Evolutionary conservation across 2,113 vertebrate genomes (phyloP), one percentile per base, ranked within the genome.

Genomic region (Serranochromis macrocephalus): DNA sequence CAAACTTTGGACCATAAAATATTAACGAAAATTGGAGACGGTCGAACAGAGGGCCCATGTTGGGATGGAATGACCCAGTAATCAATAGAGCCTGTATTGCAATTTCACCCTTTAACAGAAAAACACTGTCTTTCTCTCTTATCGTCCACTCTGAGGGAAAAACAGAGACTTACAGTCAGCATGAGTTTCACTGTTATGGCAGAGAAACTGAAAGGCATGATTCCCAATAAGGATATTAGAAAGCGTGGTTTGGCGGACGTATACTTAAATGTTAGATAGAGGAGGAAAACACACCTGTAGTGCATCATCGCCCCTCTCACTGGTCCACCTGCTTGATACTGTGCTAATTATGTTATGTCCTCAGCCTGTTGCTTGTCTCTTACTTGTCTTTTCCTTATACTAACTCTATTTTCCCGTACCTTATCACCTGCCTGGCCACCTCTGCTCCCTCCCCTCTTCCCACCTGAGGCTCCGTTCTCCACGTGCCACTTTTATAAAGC

Each of bases 221-320:
- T n/a, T 78, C 17, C 10, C 26, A 51, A 13, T 49, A 31, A 31
- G 2, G 21, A 49, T 33, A 78, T 78, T n/a, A 31, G 17, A 78
- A 49, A 78, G 42, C 5, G 45, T 31, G 9, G 26, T 5, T 45
- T 7, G 71, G 42, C 0, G 0, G 61, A 8, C 1, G 4, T 38
- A 21, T 38, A 21, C 4, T 66, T 58, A 58, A 58, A 38, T 38
- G 61, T 66, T 38, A 38, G 61, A 8, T 38, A 66, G 61, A 38
- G 11, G 33, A 68, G 61, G 63, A 68, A 38, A 68, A 68, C 33
- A 38, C 73, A 51, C 45, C 26, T 78, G 10, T 12, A 51, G 73
- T 33, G 2, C 26, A 51, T 78, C 26, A 49, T 38, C 2, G 26
- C 17, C 73, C 17, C 10, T 31, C 73, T 78, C 45, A 78, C 45